These are phyloP conservation scores for Muraenolepis orangiensis DNA, from an alignment of 2,797 vertebrate species.

Conservation along the genomic window DNA sequence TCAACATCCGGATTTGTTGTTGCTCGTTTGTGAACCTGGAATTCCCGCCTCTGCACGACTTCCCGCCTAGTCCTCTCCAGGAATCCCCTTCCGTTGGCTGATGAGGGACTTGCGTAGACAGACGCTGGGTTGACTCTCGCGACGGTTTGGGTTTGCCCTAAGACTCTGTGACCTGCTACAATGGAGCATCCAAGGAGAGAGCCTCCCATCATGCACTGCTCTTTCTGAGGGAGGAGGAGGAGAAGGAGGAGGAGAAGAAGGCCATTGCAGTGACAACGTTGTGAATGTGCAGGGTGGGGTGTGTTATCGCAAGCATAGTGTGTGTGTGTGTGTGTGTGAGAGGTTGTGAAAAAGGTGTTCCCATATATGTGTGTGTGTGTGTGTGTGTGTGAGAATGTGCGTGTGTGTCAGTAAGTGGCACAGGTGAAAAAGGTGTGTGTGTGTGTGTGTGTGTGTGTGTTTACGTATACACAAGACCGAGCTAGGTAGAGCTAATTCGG, in stretches of 20 bases:
- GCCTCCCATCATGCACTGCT: constrained; percentile 29
- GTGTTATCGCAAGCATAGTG: background rate
- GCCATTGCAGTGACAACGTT: constrained; percentile 33
- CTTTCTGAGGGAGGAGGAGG: constrained; percentile 35
- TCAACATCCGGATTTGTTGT: background rate
- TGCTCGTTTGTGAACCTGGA: background rate
- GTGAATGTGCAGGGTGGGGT: background rate
- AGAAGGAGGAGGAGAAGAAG: constrained; percentile 35
- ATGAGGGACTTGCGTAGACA: constrained; percentile 15
- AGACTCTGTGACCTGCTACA: constrained; percentile 25
- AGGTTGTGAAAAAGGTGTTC: constrained; percentile 23
- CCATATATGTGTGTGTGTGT: constrained; percentile 9
- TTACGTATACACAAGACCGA: constrained; percentile 44
- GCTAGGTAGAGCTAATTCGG: constrained; percentile 42
- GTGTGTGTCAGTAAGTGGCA: constrained; percentile 23
- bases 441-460: constrained; percentile 37
- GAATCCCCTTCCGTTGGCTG: background rate
- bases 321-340: constrained; percentile 8
- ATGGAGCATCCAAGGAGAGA: constrained; percentile 21
- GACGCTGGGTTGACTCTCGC: background rate
- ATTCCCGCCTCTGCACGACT: background rate
- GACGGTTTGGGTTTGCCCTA: background rate
- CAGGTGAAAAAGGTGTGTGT: constrained; percentile 38
- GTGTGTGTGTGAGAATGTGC: background rate
- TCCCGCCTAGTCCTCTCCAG: background rate